A percentile compares a stretch with the other conserved stretches of the same genome.
phyloP scores from a whole-genome alignment of 2,113 vertebrate species.

The Synchiropus splendidus region DNA sequence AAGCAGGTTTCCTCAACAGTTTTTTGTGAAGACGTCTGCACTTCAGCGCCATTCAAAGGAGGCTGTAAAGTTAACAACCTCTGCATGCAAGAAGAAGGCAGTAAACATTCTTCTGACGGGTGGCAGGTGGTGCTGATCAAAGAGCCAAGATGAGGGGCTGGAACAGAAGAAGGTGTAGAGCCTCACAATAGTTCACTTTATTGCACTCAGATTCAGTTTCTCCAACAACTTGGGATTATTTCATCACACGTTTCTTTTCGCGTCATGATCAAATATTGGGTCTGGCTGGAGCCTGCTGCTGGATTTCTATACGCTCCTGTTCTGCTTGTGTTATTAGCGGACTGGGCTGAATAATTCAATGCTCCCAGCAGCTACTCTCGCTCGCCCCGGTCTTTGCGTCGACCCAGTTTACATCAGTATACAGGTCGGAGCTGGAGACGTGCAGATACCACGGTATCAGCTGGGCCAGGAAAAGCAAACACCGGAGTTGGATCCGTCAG shows the following conservation, averaged over 20 bases:
- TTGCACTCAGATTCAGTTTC: too few species aligned
- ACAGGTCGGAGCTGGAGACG: constrained; percentile 26
- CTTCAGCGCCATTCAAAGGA: constrained; percentile 32
- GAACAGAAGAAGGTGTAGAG: constrained; percentile 1
- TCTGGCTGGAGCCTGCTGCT: constrained; percentile 16
- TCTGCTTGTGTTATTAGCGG: constrained; percentile 45
- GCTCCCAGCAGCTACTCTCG: constrained; percentile 38
- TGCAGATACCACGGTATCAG: too few species aligned
- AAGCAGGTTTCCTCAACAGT: too few species aligned
- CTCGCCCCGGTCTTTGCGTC: constrained; percentile 20
- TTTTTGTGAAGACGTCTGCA: constrained; percentile 53
- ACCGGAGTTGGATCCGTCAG: too few species aligned
- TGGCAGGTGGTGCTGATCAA: constrained; percentile 45
- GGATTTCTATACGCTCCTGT: constrained; percentile 28
- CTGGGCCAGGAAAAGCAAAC: too few species aligned
- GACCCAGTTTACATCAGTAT: constrained; percentile 48
- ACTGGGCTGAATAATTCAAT: constrained; percentile 56
- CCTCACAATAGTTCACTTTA: constrained; percentile 20
- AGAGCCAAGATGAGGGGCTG: constrained; percentile 14
- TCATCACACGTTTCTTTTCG: too few species aligned
- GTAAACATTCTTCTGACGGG: constrained; percentile 43
- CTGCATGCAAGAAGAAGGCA: constrained; percentile 26
- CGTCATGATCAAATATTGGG: too few species aligned
- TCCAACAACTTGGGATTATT: too few species aligned
- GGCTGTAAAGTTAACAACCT: constrained; percentile 52